These are phyloP conservation scores for Anseranas semipalmata DNA, from an alignment of 2,113 vertebrate genomes.

Conservation along the genomic window DNA sequence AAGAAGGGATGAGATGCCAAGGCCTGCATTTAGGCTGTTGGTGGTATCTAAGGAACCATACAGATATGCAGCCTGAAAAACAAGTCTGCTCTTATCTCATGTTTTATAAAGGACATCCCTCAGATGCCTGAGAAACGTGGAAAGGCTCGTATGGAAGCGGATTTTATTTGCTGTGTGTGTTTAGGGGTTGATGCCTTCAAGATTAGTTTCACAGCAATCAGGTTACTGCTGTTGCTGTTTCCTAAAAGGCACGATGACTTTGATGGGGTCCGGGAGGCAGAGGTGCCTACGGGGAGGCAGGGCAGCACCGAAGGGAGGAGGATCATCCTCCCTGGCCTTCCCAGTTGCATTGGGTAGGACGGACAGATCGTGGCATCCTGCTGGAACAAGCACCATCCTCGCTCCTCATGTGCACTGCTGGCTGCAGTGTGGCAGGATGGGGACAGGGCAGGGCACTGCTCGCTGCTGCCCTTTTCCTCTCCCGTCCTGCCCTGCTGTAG, in stretches of 20 bases:
- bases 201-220: neutral
- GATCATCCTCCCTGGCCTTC: too few relatives aligned
- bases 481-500: neutral
- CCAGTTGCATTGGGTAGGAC: too few relatives aligned
- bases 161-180: slow-evolving; percentile 6
- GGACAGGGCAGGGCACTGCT: neutral
- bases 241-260: neutral
- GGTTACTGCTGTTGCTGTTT: neutral
- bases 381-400: neutral
- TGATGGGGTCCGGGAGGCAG: accelerated
- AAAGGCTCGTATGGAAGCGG: slow-evolving; percentile 58
- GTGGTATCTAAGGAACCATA: slow-evolving; percentile 77
- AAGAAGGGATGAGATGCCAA: slow-evolving; percentile 49
- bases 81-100: slow-evolving; percentile 66
- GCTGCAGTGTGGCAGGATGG: neutral
- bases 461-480: neutral
- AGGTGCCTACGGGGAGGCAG: neutral
- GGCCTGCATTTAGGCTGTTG: slow-evolving; percentile 65
- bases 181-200: neutral
- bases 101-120: slow-evolving; percentile 72
- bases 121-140: slow-evolving; percentile 66
- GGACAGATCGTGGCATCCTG: neutral
- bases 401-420: too few relatives aligned
- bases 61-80: slow-evolving; percentile 70
- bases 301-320: neutral